Evolutionary conservation across 2,113 vertebrate genomes (phyloP), one percentile per base, ranked within the genome.

Genomic region (Megalops atlanticus): DNA sequence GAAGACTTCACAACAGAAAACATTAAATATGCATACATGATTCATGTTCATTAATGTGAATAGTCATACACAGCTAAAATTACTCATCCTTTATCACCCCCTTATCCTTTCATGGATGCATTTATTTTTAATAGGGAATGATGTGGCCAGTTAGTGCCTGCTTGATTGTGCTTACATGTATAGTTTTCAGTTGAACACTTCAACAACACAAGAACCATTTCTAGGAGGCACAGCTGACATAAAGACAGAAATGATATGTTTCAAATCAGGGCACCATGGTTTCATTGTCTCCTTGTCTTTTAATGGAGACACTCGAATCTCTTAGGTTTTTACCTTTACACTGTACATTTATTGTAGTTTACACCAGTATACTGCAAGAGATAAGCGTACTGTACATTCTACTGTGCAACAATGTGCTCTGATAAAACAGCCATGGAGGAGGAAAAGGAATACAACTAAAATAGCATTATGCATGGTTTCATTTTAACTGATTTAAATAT

Each of bases 401-500:
- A 64, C 58, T 31, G 58, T n/a, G 31, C 14, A 14, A 6, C 43
- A 6, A 45, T 6, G 43, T 10, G 2, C 3, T 73, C 4, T 10
- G 35, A 38, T 73, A 73, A 73, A 38, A 3, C 18, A 38, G 33
- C 18, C 7, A n/a, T 27, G 3, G 33, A 38, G 18, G 21, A 11
- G 21, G 15, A 38, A 38, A 24, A 18, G 36, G 70, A 27, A 38
- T 38, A 14, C 36, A 72, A 15, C 35, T 38, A 72, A 38, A 10
- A 24, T 24, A 72, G 15, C 15, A 72, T 39, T 11, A 70, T 11
- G 27, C 6, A 39, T n/a, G 33, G 31, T 64, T 64, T 24, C 58
- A 76, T 41, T n/a, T 76, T 41, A 12, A 31, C 33, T 49, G 27
- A 33, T n/a, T 27, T 33, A 49, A 76, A 76, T 76, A 76, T 43